These are phyloP conservation scores for Drosophila austrosaltans DNA, from an alignment of 2,888 invertebrate species.

Conservation along the genomic window DNA sequence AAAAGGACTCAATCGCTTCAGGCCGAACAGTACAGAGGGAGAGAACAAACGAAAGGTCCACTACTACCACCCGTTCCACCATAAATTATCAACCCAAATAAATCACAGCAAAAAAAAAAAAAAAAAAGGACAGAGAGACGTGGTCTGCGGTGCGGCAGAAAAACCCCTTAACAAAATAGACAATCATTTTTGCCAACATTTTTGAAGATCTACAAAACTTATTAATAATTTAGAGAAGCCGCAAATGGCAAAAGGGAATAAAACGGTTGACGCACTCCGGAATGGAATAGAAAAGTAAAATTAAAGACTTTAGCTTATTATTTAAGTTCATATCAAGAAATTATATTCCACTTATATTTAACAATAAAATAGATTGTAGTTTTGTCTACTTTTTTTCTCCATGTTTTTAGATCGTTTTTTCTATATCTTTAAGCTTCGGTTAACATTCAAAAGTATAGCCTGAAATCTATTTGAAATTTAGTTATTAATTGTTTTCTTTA, in stretches of 20 bases:
- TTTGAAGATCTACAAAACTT: constrained; percentile 66
- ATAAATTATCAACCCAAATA: constrained; percentile 72
- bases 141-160: background rate
- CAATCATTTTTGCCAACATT: constrained; percentile 41
- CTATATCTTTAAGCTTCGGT: no score
- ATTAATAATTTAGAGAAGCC: constrained; percentile 71
- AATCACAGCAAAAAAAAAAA: constrained; percentile 50
- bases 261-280: constrained; percentile 22
- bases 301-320: no score
- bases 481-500: background rate
- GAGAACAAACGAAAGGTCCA: constrained; percentile 1
- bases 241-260: constrained; percentile 27
- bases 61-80: constrained; percentile 42
- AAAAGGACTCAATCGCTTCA: constrained; percentile 10
- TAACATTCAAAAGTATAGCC: no score
- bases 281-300: background rate
- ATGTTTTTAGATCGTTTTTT: no score
- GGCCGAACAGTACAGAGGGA: background rate
- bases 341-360: no score
- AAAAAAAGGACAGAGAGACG: constrained; percentile 6
- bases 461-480: background rate
- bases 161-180: constrained; percentile 11
- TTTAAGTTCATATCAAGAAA: no score
- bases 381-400: no score
- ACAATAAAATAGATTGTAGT: no score